Evolutionary conservation across 53 echinoderm and acorn worm species (phyloP).

Genomic region (Patiria pectinifera): DNA sequence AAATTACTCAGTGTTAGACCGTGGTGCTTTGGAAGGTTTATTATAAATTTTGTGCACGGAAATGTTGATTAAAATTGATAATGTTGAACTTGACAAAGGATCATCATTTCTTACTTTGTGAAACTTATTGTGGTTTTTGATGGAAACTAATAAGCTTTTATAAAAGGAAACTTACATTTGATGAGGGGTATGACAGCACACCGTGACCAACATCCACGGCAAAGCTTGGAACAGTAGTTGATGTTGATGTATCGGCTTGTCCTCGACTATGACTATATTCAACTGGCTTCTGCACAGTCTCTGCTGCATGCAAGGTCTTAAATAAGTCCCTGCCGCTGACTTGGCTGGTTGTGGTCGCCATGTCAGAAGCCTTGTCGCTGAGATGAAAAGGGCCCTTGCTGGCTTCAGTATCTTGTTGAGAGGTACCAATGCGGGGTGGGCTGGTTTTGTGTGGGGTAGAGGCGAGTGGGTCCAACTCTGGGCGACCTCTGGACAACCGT

Average conservation of each 20-base stretch:
- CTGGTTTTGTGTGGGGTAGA: constrained; percentile 47
- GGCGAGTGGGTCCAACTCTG: neutral
- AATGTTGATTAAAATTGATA: no score
- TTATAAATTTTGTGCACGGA: no score
- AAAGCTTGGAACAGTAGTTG: constrained; percentile 32
- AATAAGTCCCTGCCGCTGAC: neutral
- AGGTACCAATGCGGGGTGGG: neutral
- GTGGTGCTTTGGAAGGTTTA: no score
- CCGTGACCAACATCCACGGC: constrained; percentile 52
- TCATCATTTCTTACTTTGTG: neutral
- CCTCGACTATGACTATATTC: neutral
- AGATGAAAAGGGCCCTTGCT: neutral
- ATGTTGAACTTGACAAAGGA: neutral
- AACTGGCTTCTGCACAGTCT: neutral
- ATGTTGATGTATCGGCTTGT: neutral
- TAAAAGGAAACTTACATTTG: constrained; percentile 30
- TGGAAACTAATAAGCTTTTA: neutral
- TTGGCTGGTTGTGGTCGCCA: neutral
- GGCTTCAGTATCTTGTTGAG: neutral
- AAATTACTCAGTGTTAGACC: neutral
- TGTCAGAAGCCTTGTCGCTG: neutral
- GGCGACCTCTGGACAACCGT: constrained; percentile 1
- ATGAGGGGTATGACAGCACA: constrained; percentile 55
- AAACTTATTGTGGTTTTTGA: no score
- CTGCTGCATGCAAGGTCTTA: neutral